Evolutionary conservation across 2,888 invertebrate species (phyloP).

Genomic region (Drosophila basisetae): DNA sequence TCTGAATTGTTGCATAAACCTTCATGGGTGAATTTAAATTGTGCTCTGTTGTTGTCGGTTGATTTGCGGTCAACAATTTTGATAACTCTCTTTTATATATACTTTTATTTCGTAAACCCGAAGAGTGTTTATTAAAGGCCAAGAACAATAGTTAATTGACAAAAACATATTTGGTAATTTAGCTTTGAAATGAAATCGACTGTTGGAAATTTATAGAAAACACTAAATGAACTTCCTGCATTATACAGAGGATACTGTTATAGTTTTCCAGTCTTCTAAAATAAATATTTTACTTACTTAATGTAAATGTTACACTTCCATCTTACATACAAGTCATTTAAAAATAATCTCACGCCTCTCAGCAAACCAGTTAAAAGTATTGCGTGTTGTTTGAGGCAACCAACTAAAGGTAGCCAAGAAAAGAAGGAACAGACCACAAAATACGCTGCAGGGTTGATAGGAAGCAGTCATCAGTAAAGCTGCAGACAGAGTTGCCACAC

Average conservation of each 20-base stretch:
- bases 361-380: conserved; percentile 10
- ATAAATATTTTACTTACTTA: background rate
- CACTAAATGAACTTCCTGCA: background rate
- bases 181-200: background rate
- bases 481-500: conserved; percentile 26
- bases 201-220: background rate
- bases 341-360: background rate
- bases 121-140: background rate
- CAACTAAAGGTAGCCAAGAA: background rate
- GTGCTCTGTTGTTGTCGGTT: conserved; percentile 50
- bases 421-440: conserved; percentile 28
- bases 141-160: background rate
- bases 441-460: conserved; percentile 39
- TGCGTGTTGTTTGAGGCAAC: conserved; percentile 32
- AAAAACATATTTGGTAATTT: background rate
- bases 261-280: background rate
- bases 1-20: conserved; percentile 37
- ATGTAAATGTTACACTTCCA: background rate
- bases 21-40: conserved; percentile 70
- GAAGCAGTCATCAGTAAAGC: conserved; percentile 30
- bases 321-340: background rate
- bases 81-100: conserved; percentile 64
- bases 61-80: conserved; percentile 58
- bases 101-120: background rate
- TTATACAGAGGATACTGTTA: background rate